Conservation (phyloP, 2,113 vertebrate genomes). For the Hemiprocne comata region DNA sequence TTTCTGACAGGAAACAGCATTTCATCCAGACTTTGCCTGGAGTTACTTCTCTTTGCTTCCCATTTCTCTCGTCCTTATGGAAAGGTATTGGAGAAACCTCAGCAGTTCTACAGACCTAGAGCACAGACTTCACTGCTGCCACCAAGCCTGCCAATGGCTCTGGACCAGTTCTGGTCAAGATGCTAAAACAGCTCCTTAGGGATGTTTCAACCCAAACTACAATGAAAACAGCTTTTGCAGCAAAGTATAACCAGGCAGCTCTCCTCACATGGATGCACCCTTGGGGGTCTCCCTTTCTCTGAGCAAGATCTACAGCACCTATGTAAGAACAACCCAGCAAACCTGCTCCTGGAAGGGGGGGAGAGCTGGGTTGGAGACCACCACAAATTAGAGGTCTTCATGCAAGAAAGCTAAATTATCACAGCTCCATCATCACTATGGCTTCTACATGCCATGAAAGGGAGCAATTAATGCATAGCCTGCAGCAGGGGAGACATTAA, state of each 20-base stretch:
- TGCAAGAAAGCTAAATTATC: background rate
- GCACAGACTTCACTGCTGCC: accelerated
- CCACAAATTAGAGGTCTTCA: background rate
- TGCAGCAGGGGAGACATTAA: accelerated
- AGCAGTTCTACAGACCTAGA: background rate
- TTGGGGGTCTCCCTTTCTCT: background rate
- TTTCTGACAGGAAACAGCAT: background rate
- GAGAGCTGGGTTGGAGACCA: background rate
- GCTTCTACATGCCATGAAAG: background rate
- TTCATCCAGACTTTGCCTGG: background rate
- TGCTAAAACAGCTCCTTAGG: background rate
- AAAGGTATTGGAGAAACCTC: background rate
- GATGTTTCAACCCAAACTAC: background rate
- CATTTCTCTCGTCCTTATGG: background rate
- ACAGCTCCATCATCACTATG: background rate
- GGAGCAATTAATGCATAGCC: accelerated
- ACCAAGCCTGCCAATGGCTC: background rate
- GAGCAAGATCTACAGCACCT: background rate
- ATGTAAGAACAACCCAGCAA: background rate
- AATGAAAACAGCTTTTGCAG: background rate
- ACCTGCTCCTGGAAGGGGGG: background rate
- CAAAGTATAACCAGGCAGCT: background rate
- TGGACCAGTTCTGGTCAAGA: background rate
- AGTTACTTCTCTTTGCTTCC: background rate
- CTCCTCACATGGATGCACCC: background rate